Base-by-base conservation (phyloP, 2,888 invertebrate genomes). In the Stomorhina lunata region DNA sequence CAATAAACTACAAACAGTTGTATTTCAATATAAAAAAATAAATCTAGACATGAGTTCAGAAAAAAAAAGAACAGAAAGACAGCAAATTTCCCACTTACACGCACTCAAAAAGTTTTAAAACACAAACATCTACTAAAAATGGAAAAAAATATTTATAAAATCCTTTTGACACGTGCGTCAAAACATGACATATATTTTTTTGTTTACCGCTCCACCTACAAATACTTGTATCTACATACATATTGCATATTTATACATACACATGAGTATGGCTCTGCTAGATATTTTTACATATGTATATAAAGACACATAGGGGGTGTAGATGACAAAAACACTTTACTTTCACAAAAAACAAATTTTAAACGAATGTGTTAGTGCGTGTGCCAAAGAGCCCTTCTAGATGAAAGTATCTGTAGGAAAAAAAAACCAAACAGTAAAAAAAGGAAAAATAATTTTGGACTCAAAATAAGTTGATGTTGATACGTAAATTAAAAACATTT, bases 401-500 rank as follows among this genome's bases (percentile, higher is more conserved):
- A 32, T 20, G 17, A 0, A 29, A 32, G 17, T 10, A 10, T 32
- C 71, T 48, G 17, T 22, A 48, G 43, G 15, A 59, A 17, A 22
- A 73, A 50, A 59, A 34, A 10, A 4, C 17, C 4, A 57, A 43
- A 29, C n/a, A 12, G 37, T 37, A 37, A 25, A 3, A 22, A 5
- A 37, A 53, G 20, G 17, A 29, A 45, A 68, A 45, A 53, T 20
- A 6, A 63, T 37, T 17, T 66, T 79, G 79, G 63, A 17, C 57
- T 48, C 57, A 27, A 71, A 78, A 63, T 20, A 73, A 71, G 57
- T 79, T 69, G 50, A 75, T 63, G 73, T 75, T 59, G 78, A 82
- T 75, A 81, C 78, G 78, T 82, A 82, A 82, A 82, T 79, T 75
- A 82, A 82, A 82, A 82, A 79, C 82, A 79, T 82, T 79, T 79